Conservation (phyloP, 2,113 vertebrate genomes). For the Circaetus gallicus region DNA sequence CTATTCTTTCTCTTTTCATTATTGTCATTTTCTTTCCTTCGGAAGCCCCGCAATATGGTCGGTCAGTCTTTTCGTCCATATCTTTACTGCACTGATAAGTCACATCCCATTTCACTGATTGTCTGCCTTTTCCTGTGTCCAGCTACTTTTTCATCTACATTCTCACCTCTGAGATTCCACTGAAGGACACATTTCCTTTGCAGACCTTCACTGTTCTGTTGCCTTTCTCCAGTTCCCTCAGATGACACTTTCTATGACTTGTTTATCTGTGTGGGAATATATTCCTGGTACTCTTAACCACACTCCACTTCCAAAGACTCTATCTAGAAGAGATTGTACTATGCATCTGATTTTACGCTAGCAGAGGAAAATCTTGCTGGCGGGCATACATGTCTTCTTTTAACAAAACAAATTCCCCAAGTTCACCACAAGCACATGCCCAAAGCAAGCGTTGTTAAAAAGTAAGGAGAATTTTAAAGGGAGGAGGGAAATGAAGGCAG, state of each 20-base stretch:
- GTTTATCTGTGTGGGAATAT: neutral
- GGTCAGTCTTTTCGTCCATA: neutral
- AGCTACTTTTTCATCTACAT: neutral
- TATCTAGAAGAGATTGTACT: neutral
- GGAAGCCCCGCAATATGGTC: neutral
- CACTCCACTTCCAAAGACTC: neutral
- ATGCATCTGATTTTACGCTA: neutral
- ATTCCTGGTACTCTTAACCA: neutral
- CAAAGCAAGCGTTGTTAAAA: conserved; percentile 33
- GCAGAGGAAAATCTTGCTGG: conserved; percentile 10
- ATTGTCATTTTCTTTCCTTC: neutral
- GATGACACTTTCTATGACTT: neutral
- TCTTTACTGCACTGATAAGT: neutral
- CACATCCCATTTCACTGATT: neutral
- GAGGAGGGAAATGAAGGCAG: neutral
- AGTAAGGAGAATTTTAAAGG: conserved; percentile 28
- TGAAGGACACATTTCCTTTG: neutral
- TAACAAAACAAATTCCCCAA: conserved; percentile 3
- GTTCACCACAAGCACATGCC: neutral
- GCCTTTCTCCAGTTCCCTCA: neutral
- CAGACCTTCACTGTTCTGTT: neutral
- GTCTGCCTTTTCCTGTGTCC: neutral
- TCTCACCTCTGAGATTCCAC: neutral
- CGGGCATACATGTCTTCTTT: neutral
- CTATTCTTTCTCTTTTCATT: neutral